Conservation (phyloP, 2,113 vertebrate genomes). For the Microcebus lehilahytsara region DNA sequence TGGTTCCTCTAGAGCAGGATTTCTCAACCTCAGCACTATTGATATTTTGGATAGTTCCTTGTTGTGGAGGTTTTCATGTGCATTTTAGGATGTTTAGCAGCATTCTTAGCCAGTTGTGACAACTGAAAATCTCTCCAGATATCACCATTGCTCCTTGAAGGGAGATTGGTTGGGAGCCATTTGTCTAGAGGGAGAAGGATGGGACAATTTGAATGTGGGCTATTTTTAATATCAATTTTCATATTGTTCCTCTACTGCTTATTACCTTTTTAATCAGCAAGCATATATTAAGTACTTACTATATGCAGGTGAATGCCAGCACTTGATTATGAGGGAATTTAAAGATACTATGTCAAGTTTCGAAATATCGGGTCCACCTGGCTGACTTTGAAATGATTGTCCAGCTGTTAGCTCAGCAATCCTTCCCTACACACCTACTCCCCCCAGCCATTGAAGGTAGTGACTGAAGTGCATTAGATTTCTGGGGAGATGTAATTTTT, state of each 20-base stretch:
- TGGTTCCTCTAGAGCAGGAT: not conserved
- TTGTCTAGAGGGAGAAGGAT: not conserved
- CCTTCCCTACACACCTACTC: not conserved
- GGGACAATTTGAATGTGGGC: not conserved
- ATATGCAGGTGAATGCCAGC: not conserved
- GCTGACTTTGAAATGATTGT: not conserved
- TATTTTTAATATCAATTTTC: not conserved
- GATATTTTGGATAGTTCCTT: slow-evolving; percentile 4
- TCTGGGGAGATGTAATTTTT: not conserved
- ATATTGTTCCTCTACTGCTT: not conserved
- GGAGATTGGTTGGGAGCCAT: not conserved
- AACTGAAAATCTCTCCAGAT: not conserved
- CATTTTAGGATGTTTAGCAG: not conserved
- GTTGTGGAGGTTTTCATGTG: not conserved
- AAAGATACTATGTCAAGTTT: slow-evolving; percentile 6
- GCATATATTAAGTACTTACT: not conserved
- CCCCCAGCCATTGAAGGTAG: not conserved
- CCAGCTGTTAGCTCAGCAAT: not conserved
- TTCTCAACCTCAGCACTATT: not conserved
- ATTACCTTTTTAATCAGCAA: not conserved
- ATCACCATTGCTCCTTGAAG: not conserved
- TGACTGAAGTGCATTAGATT: not conserved
- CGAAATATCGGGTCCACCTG: slow-evolving; percentile 15
- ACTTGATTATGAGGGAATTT: not conserved
- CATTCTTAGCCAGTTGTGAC: not conserved